phyloP scores from a whole-genome alignment of 2,797 vertebrate species.

The Neomorphus geoffroyi region DNA sequence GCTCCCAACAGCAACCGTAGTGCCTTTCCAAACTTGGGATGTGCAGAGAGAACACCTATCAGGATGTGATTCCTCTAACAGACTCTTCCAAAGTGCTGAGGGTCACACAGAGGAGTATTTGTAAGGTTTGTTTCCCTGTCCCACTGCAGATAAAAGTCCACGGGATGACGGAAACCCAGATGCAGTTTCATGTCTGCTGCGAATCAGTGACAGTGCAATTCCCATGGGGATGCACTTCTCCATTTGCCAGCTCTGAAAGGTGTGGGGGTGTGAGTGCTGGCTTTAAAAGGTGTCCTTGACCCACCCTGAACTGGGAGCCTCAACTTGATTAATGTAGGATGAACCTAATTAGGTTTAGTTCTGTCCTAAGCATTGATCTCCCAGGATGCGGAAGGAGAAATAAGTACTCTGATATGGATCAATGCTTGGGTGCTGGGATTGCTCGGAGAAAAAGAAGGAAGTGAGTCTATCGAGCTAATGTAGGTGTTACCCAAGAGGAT shows the following conservation, averaged over 20 bases:
- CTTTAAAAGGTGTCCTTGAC: background rate
- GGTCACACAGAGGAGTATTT: background rate
- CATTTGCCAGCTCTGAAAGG: background rate
- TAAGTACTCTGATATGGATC: background rate
- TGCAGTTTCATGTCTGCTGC: fast-evolving
- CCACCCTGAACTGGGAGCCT: background rate
- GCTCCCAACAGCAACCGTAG: background rate
- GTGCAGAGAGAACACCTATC: background rate
- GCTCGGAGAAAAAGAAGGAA: background rate
- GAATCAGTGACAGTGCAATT: fast-evolving
- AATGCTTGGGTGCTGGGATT: background rate
- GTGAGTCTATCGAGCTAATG: background rate
- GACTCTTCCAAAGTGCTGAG: background rate
- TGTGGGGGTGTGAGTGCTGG: background rate
- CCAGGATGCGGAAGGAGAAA: background rate
- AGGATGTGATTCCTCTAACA: fast-evolving
- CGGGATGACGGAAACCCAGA: background rate
- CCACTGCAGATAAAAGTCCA: fast-evolving
- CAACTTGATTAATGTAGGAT: background rate
- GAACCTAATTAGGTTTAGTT: background rate
- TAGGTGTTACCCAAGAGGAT: no score
- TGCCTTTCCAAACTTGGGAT: background rate
- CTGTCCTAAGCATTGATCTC: background rate
- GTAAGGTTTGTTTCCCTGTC: background rate
- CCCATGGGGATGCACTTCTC: fast-evolving